Base-by-base conservation (phyloP, 2,113 vertebrate genomes). In the Cryptomyrus ogoouensis region DNA sequence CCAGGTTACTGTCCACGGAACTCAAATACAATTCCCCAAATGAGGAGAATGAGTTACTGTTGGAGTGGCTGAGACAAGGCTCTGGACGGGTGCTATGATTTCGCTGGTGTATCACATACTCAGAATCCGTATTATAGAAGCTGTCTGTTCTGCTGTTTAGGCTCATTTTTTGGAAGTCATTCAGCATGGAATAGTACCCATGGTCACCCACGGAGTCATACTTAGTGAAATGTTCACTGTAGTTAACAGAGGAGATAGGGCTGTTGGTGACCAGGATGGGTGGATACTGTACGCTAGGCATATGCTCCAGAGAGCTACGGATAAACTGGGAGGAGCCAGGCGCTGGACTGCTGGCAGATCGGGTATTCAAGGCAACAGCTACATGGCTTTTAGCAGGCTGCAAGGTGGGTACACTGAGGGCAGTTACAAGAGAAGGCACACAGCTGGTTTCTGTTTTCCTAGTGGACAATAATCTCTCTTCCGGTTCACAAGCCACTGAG, bases 261-360 rank as follows among this genome's bases (percentile, higher is more conserved):
- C 98, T 99, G 91, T 99, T 98, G 83, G 98, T 99, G 93, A 99
- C 98, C 93, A 99, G 94, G 93, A 99, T 99, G 24, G 98, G 98
- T 47, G 98, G 98, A 91, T 99, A 99, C 91, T 99, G 97, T 92
- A 99, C 95, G 91, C 98, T 99, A 89, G 97, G 96, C 95, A 97
- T 97, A 92, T 99, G 98, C 93, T 99, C 98, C 93, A 99, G 93
- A 31, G 97, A 97, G 94, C 97, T 98, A 94, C 97, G 98, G 21
- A 96, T 92, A 53, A 99, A 99, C 94, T 98, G 98, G 92, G 98
- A 95, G 90, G 98, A 98, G 89, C 98, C 98, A 77, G 98, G 98
- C 91, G 99, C 97, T 6, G 98, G 98, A 90, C 98, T 99, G 95
- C 98, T 99, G 93, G 98, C 98, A 31, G 98, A 99, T 88, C 98